Evolutionary conservation across 2,888 invertebrate species (phyloP).

Genomic region (Sialis fuliginosa): DNA sequence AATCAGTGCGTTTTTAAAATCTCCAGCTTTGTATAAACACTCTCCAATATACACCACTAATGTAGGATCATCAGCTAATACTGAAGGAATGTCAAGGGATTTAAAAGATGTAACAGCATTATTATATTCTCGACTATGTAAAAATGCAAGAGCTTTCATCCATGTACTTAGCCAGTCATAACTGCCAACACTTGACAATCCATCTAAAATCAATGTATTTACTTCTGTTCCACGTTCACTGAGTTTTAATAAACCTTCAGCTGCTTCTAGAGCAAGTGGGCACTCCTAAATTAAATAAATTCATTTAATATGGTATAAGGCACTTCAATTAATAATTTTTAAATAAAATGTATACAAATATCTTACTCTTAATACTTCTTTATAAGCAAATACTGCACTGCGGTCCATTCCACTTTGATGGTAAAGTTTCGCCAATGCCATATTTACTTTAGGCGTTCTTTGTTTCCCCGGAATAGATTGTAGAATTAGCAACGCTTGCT

Average conservation of each 20-base stretch:
- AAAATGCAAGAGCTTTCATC: constrained; percentile 44
- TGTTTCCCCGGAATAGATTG: constrained; percentile 42
- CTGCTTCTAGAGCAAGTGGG: constrained; percentile 58
- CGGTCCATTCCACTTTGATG: constrained; percentile 49
- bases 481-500: constrained; percentile 38
- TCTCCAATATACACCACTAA: constrained; percentile 52
- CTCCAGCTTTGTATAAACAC: constrained; percentile 53
- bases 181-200: constrained; percentile 12
- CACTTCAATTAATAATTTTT: background rate
- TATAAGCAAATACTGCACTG: constrained; percentile 55
- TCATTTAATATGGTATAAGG: background rate
- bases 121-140: constrained; percentile 46
- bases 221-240: constrained; percentile 60
- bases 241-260: constrained; percentile 49
- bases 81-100: constrained; percentile 43
- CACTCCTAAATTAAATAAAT: constrained; percentile 29
- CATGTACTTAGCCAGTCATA: constrained; percentile 39
- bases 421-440: constrained; percentile 58
- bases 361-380: constrained; percentile 53
- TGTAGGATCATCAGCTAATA: constrained; percentile 46
- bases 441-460: constrained; percentile 53
- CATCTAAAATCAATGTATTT: constrained; percentile 48
- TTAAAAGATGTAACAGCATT: constrained; percentile 48
- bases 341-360: background rate
- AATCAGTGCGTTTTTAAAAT: constrained; percentile 42